Evolutionary conservation across 2,888 invertebrate genomes (phyloP), one percentile per base, ranked within the genome.

Genomic region (Polyploca ridens): DNA sequence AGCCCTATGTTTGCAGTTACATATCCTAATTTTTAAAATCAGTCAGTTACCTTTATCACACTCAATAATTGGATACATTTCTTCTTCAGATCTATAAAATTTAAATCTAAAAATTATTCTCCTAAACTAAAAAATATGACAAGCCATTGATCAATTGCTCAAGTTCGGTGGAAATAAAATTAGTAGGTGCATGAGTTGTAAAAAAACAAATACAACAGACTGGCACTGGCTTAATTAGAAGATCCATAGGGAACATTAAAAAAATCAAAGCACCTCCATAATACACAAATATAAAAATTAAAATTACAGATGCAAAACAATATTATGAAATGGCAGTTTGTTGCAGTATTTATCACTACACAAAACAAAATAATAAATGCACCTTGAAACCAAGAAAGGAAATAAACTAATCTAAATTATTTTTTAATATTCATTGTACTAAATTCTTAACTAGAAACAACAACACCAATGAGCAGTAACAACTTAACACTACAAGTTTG

Each of bases 41-140:
- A 91, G 91, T 92, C 91, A 74, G 61, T 79, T 81, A 81, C 80
- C 75, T 79, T 80, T 89, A 90, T 90, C 90, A 90, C 86, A 87
- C 79, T 75, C 76, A 78, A 71, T 69, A 69, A 73, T 69, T 69
- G 67, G 76, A 74, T 68, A 67, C 60, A 54, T 66, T 46, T 66
- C 64, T 64, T 64, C 65, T 61, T 71, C 66, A 70, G 64, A 7
- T 61, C 58, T 66, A 69, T 60, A 16, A 16, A n/a, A 33, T 38
- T 35, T 35, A n/a, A 27, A 60, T 35, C 11, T 35, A 38, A 59
- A 33, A 35, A 59, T n/a, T 33, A 59, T 59, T 35, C 33, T 59
- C 5, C n/a, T 5, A 14, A 49, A 2, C 8, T 54, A 54, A 19
- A 54, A 49, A 49, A 2, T 54, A 54, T 54, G 54, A 54, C 8